Base-by-base conservation (phyloP, 92 coral and sea anemone species). In the Epizoanthus illoricatus region DNA sequence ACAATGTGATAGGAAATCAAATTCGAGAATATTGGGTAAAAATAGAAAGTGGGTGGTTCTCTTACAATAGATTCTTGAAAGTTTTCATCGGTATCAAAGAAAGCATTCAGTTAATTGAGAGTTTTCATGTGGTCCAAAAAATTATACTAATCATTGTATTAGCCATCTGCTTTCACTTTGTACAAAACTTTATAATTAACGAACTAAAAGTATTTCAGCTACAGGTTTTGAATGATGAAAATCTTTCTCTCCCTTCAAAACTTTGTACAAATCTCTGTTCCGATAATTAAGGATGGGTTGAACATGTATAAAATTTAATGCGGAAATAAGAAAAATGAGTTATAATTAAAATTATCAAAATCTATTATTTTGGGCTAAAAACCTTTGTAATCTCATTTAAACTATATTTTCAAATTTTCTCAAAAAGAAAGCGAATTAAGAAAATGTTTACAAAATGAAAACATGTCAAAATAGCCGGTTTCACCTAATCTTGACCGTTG, bases 1-100 rank as follows among this genome's bases (percentile, higher is more conserved):
- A 78, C 43, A 64, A 62, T 78, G 71, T 64, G 82, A 64, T 62
- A 63, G 82, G 82, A 78, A 78, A 63, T 20, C 82, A 78, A 78
- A 78, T 43, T 78, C 61, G 33, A 23, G 18, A 21, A 24, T 43
- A 43, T 20, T 42, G 17, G 60, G 43, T 78, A 78, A 62, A 78
- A 62, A 62, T 78, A 78, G 82, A 78, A 78, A 42, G 42, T 78
- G 71, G 82, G 71, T 62, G 57, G 61, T 63, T 71, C 76, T 71
- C n/a, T 9, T 5, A 24, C 39, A 71, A 71, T 47, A 18, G 76
- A 45, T 57, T 40, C 76, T 71, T 76, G 2, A 33, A 40, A 56
- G 56, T 62, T 78, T 78, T 78, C 71, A 78, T 10, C 41, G 17
- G 70, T 28, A 64, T 42, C 71, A 64, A 64, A 78, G 54, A 21